Evolutionary conservation across 2,888 invertebrate genomes (phyloP), one percentile per base, ranked within the genome.

Genomic region (Philhelius pedissequus): DNA sequence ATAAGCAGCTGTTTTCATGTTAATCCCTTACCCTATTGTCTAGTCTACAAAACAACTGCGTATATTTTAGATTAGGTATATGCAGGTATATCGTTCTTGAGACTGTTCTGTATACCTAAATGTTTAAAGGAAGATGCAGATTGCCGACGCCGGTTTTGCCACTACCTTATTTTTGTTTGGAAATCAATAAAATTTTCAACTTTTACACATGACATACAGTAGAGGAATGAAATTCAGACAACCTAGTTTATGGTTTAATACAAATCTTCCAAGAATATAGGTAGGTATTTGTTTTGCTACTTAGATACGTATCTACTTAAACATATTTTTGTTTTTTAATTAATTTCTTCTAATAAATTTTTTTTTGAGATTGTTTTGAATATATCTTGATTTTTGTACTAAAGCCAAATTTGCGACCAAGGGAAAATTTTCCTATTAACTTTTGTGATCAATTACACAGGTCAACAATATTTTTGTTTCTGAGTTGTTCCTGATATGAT

Each of bases 11-110:
- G 30, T 50, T 27, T 20, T 56, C 11, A 1, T 22, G 9, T 60
- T 3, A 25, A 13, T 52, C 50, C 18, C 32, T 20, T 22, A n/a
- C 30, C 15, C 48, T 18, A 20, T 8, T 38, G 38, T 8, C 18
- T 15, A n/a, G 43, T 22, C 7, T 45, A n/a, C 35, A 20, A 64
- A 22, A 30, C 25, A 11, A 58, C 43, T 43, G n/a, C 35, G n/a
- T 43, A 43, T 9, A 43, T 43, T 18, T 43, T 18, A 9, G 43
- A 9, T 4, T 18, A 18, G 48, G 13, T 56, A 35, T 1, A 20
- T 13, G n/a, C 43, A 60, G 22, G 22, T n/a, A 48, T 75, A 48
- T 50, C 48, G 68, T 38, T 43, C 15, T 43, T 18, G 43, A 75
- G 27, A 30, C n/a, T n/a, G n/a, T n/a, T n/a, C 3, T n/a, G 5